These are phyloP conservation scores for Cyrtodaria siliqua DNA, from an alignment of 2,888 invertebrate species.

Conservation along the genomic window DNA sequence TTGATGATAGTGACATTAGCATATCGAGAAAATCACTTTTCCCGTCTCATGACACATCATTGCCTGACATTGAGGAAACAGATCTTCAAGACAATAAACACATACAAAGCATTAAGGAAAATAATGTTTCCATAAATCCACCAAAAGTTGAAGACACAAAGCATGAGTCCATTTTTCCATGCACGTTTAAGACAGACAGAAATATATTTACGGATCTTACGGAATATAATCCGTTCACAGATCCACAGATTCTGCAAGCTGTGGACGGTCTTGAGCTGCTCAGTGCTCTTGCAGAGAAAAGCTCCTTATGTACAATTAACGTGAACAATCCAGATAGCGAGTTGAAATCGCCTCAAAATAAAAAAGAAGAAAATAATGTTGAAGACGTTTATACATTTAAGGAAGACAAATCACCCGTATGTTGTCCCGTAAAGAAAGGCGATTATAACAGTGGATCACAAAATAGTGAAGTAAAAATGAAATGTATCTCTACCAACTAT, in stretches of 20 bases:
- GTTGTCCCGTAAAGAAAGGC: background rate
- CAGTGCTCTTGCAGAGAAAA: constrained; percentile 81
- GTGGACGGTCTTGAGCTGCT: constrained; percentile 81
- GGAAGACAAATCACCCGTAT: constrained; percentile 14
- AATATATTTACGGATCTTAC: constrained; percentile 58
- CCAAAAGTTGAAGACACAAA: background rate
- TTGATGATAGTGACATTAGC: background rate
- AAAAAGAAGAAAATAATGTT: background rate
- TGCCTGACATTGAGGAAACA: background rate
- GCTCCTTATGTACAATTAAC: constrained; percentile 61
- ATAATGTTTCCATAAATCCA: background rate
- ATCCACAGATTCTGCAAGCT: constrained; percentile 79
- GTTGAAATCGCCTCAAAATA: background rate
- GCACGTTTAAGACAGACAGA: constrained; percentile 15
- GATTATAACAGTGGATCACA: background rate
- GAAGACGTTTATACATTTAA: constrained; percentile 41
- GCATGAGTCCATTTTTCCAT: background rate
- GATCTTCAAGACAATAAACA: background rate
- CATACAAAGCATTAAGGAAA: background rate
- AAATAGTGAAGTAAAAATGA: background rate
- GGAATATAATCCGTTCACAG: constrained; percentile 76
- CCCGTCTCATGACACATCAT: background rate
- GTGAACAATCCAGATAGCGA: background rate
- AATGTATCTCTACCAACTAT: background rate
- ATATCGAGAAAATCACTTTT: background rate